Conservation (phyloP, 2,797 vertebrate species). For the Phalloptychus januarius region DNA sequence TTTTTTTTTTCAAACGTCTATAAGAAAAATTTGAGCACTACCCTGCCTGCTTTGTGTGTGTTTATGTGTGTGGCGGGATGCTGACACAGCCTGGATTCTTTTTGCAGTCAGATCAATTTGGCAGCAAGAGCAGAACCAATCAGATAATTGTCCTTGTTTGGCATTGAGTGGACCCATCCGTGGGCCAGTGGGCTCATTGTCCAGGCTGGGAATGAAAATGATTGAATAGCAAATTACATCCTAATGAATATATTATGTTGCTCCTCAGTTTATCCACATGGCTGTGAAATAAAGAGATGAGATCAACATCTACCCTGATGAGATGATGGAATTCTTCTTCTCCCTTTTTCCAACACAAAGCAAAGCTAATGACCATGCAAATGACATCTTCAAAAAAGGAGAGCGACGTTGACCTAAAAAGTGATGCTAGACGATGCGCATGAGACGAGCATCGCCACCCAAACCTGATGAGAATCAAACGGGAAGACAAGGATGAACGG, state of each 20-base stretch:
- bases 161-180: conserved; percentile 79
- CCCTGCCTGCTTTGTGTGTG: conserved; percentile 3
- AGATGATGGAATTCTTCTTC: conserved; percentile 71
- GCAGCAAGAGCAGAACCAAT: conserved; percentile 79
- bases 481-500: conserved; percentile 42
- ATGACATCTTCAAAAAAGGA: conserved; percentile 68
- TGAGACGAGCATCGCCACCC: conserved; percentile 19
- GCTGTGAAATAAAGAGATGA: conserved; percentile 74
- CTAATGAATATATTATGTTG: conserved; percentile 81
- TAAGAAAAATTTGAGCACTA: conserved; percentile 22
- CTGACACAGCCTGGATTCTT: conserved; percentile 74
- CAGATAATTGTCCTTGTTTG: conserved; percentile 85
- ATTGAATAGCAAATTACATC: conserved; percentile 79
- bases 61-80: conserved; percentile 38
- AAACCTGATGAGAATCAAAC: conserved; percentile 34
- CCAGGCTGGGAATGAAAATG: conserved; percentile 72
- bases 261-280: conserved; percentile 71
- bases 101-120: conserved; percentile 76
- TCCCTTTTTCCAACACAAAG: conserved; percentile 60
- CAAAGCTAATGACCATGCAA: conserved; percentile 71
- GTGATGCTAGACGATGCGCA: conserved; percentile 29
- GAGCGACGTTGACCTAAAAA: conserved; percentile 44
- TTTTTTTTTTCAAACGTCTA: conserved; percentile 31
- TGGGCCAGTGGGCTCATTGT: conserved; percentile 77
- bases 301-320: conserved; percentile 73